phyloP scores from a whole-genome alignment of 2,797 vertebrate species.

The Hyperoplus immaculatus region DNA sequence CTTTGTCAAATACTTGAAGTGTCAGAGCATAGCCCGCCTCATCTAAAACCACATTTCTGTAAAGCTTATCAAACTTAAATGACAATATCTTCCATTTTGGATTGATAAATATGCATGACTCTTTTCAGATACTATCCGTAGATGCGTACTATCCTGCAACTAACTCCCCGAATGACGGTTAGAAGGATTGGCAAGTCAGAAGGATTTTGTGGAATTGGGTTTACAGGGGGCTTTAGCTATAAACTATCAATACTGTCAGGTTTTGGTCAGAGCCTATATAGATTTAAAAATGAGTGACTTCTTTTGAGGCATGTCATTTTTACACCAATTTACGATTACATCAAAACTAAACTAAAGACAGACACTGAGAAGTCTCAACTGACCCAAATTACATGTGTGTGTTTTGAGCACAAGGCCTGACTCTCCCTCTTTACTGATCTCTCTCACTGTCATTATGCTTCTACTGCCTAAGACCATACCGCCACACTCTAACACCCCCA shows the following conservation, averaged over 20 bases:
- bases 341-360: conserved; percentile 4
- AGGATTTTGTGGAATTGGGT: too few relatives aligned
- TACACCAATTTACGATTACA: background rate
- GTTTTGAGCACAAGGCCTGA: background rate
- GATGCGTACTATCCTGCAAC: too few relatives aligned
- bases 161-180: too few relatives aligned
- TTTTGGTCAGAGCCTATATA: background rate
- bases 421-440: background rate
- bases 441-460: background rate
- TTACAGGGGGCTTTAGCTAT: background rate
- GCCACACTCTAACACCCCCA: conserved; percentile 23
- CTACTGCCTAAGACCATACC: background rate
- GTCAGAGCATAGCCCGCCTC: too few relatives aligned
- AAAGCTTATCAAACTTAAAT: too few relatives aligned
- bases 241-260: background rate
- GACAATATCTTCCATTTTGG: too few relatives aligned
- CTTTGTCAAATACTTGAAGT: too few relatives aligned
- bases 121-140: too few relatives aligned
- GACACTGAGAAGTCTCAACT: background rate
- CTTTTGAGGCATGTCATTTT: background rate
- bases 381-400: background rate
- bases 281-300: background rate
- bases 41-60: too few relatives aligned
- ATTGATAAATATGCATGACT: too few relatives aligned
- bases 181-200: too few relatives aligned